These are phyloP conservation scores for Rhagium mordax DNA, from an alignment of 2,888 invertebrate species.

Conservation along the genomic window DNA sequence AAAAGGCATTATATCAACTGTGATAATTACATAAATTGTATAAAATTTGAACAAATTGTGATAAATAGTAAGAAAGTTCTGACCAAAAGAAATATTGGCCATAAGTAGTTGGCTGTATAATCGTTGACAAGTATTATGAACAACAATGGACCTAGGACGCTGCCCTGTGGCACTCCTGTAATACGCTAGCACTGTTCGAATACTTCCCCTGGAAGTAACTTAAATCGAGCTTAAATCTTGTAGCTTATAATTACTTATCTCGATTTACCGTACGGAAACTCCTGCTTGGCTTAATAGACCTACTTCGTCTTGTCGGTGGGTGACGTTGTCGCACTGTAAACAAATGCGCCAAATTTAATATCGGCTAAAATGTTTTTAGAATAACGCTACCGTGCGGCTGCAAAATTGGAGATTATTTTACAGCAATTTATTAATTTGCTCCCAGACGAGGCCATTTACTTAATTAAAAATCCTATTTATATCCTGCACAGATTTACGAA, in stretches of 20 bases:
- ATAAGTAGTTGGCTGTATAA: too few relatives aligned
- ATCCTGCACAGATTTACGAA: background rate
- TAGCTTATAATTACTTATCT: background rate
- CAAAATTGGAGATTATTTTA: background rate
- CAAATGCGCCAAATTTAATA: background rate
- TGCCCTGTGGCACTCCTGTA: too few relatives aligned
- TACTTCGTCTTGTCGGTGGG: background rate
- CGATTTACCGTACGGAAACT: background rate
- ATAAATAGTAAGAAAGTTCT: too few relatives aligned
- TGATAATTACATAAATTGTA: too few relatives aligned
- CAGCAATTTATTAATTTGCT: slow-evolving; percentile 10
- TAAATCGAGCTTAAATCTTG: too few relatives aligned
- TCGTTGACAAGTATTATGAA: too few relatives aligned
- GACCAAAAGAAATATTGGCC: too few relatives aligned
- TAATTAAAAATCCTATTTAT: slow-evolving; percentile 23
- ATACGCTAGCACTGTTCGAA: too few relatives aligned
- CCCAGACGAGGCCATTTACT: background rate
- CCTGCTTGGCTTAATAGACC: background rate
- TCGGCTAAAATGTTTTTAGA: slow-evolving; percentile 3
- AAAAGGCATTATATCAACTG: too few relatives aligned
- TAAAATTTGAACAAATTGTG: too few relatives aligned
- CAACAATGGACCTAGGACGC: too few relatives aligned
- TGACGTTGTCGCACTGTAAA: background rate
- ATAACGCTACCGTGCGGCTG: background rate
- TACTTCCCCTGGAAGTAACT: too few relatives aligned